These are phyloP conservation scores for Epizoanthus illoricatus DNA, from an alignment of 92 coral and sea anemone species.

Conservation along the genomic window DNA sequence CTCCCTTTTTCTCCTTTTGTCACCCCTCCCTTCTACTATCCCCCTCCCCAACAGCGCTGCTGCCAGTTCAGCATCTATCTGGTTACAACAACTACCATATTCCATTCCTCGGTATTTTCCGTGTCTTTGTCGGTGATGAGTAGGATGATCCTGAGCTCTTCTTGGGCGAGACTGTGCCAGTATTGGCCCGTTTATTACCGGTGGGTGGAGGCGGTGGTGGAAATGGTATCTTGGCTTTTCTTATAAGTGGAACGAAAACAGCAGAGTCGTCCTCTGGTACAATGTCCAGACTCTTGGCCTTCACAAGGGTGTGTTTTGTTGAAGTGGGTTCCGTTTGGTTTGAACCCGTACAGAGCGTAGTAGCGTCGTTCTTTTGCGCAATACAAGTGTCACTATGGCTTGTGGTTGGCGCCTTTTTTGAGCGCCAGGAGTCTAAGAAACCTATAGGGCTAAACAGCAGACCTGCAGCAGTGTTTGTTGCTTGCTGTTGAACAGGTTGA, in stretches of 20 bases:
- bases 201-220: conserved; percentile 35
- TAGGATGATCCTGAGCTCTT: not conserved
- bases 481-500: conserved; percentile 23
- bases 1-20: no score
- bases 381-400: conserved; percentile 48
- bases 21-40: no score
- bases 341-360: not conserved
- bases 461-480: conserved; percentile 72
- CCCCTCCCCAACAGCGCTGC: no score
- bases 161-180: not conserved
- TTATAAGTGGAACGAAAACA: conserved; percentile 13
- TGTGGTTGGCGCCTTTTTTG: conserved; percentile 31
- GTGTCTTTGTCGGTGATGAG: conserved; percentile 1
- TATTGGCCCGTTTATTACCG: not conserved
- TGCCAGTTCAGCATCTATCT: not conserved
- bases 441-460: conserved; percentile 83
- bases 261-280: conserved; percentile 60
- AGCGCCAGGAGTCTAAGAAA: conserved; percentile 49
- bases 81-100: conserved; percentile 9
- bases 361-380: conserved; percentile 3
- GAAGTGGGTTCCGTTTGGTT: conserved; percentile 18
- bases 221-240: conserved; percentile 16
- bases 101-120: conserved; percentile 28
- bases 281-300: conserved; percentile 68
- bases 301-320: conserved; percentile 18